phyloP scores from a whole-genome alignment of 2,888 invertebrate species.

The Flexamia atlantica region DNA sequence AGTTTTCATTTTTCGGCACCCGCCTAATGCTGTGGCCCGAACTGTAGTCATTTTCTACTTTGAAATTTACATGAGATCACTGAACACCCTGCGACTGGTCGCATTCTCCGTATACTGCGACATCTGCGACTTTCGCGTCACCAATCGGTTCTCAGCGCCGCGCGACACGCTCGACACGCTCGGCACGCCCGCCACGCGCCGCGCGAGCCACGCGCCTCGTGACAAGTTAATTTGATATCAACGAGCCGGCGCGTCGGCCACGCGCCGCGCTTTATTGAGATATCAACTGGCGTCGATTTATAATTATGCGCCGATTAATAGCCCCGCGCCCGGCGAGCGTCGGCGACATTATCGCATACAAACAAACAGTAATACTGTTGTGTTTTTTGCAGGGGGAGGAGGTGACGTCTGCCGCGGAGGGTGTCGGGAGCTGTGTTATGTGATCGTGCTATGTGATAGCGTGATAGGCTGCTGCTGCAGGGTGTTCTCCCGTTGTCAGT shows the following conservation, averaged over 20 bases:
- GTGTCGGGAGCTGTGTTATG: too few relatives aligned
- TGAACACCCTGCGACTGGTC: too few relatives aligned
- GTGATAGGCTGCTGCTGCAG: too few relatives aligned
- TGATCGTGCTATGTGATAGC: too few relatives aligned
- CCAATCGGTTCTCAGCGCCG: neutral
- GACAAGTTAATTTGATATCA: conserved; percentile 62
- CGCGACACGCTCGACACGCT: too few relatives aligned
- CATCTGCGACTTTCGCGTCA: neutral
- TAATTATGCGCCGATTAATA: conserved; percentile 16
- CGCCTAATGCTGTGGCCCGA: too few relatives aligned
- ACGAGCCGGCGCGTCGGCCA: conserved; percentile 42
- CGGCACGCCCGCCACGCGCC: conserved; percentile 24
- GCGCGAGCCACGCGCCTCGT: conserved; percentile 24
- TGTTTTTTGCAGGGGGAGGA: conserved; percentile 14
- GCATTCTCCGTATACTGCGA: neutral
- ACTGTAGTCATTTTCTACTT: too few relatives aligned
- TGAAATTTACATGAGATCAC: too few relatives aligned
- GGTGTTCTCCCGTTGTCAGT: too few relatives aligned
- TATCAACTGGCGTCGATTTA: conserved; percentile 48
- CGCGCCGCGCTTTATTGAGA: conserved; percentile 46
- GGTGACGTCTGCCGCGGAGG: too few relatives aligned
- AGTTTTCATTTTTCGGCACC: too few relatives aligned
- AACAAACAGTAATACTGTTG: conserved; percentile 51
- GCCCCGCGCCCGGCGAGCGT: neutral
- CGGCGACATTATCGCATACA: conserved; percentile 47